These are phyloP conservation scores for Leucoma salicis DNA, from an alignment of 2,888 invertebrate genomes.

Conservation along the genomic window DNA sequence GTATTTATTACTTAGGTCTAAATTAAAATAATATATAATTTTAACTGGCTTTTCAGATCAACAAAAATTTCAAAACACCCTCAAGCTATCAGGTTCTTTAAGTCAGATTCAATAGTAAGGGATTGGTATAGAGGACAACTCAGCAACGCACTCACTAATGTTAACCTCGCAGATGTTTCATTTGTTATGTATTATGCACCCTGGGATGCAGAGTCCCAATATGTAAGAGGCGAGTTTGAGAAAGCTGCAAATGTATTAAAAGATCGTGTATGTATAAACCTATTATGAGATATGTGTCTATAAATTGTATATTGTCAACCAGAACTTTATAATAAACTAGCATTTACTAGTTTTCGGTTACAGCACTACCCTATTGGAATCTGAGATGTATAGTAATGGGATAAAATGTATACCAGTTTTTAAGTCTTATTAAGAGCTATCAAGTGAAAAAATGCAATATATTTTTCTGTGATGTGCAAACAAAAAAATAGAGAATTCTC, in stretches of 20 bases:
- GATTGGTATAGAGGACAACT: conserved; percentile 92
- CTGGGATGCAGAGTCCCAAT: conserved; percentile 95
- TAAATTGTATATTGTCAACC: too few species aligned
- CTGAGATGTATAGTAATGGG: too few species aligned
- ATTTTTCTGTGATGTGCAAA: too few species aligned
- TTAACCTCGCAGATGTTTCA: conserved; percentile 87
- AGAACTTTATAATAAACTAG: too few species aligned
- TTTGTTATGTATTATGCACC: conserved; percentile 97
- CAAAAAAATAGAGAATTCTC: too few species aligned
- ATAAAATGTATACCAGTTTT: too few species aligned
- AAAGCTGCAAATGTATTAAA: conserved; percentile 86
- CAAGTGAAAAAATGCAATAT: too few species aligned
- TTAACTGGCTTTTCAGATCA: conserved; percentile 41
- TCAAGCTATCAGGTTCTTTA: conserved; percentile 87
- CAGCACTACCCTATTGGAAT: too few species aligned
- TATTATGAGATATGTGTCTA: background rate
- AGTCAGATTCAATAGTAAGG: conserved; percentile 84
- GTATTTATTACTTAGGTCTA: too few species aligned
- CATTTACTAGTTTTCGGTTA: too few species aligned
- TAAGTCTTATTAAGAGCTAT: too few species aligned
- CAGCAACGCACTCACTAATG: conserved; percentile 82
- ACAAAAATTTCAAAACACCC: conserved; percentile 69
- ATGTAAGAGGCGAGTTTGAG: conserved; percentile 88
- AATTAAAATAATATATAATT: too few species aligned
- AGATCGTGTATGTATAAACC: conserved; percentile 81